These are phyloP conservation scores for Eublepharis macularius DNA, from an alignment of 2,113 vertebrate genomes.

Conservation along the genomic window DNA sequence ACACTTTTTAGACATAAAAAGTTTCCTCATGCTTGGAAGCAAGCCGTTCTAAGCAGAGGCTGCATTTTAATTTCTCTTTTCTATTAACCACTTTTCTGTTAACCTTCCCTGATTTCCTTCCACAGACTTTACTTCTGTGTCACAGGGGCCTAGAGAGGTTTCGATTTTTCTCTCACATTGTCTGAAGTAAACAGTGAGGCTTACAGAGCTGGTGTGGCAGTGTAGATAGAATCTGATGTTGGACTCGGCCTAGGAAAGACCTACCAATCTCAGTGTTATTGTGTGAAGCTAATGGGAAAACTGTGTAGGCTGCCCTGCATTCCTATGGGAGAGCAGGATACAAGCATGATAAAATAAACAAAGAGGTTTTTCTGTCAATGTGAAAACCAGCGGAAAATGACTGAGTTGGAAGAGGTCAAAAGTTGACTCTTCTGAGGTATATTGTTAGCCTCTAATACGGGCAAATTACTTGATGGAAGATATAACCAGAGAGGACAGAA, in stretches of 20 bases:
- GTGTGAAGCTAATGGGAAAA: background rate
- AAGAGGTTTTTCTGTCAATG: background rate
- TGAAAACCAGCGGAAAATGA: background rate
- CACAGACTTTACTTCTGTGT: background rate
- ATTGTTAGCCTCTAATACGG: background rate
- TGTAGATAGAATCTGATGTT: background rate
- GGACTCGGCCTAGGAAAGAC: background rate
- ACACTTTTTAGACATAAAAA: background rate
- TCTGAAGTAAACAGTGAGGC: background rate
- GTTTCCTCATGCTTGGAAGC: background rate
- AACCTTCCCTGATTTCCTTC: background rate
- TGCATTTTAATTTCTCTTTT: background rate
- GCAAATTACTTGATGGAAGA: background rate
- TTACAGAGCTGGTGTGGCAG: background rate
- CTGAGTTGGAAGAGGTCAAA: background rate
- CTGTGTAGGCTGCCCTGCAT: background rate
- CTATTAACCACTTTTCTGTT: background rate
- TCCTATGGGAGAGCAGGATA: background rate
- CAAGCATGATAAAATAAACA: background rate
- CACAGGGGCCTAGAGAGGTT: background rate
- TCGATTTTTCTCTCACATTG: background rate
- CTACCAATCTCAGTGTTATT: background rate
- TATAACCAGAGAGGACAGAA: no score
- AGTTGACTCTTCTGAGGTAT: background rate
- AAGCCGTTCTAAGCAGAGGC: background rate